Conservation (phyloP, 2,797 vertebrate genomes). For the Sebastes diploproa region DNA sequence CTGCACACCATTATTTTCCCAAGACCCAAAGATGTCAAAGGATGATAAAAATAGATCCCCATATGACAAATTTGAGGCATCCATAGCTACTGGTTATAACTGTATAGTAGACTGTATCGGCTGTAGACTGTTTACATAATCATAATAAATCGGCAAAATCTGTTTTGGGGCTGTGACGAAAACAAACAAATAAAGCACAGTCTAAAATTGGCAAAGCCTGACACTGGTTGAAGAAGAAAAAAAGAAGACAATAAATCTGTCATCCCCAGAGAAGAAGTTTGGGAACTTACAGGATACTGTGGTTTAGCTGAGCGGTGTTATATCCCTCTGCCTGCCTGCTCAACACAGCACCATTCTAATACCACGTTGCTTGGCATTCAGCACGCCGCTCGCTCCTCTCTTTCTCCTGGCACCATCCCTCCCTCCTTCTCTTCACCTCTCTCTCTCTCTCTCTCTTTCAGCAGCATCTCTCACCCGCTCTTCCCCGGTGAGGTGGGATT, state of each 20-base stretch:
- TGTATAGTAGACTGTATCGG: neutral
- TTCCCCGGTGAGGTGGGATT: slow-evolving; percentile 70
- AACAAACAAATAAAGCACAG: neutral
- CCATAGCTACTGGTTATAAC: neutral
- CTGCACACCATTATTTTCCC: neutral
- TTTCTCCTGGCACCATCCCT: slow-evolving; percentile 40
- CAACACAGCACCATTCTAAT: slow-evolving; percentile 69
- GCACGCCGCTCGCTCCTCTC: slow-evolving; percentile 39
- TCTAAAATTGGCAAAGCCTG: neutral
- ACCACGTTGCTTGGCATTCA: slow-evolving; percentile 73
- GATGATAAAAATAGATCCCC: slow-evolving; percentile 24
- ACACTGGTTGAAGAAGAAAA: neutral
- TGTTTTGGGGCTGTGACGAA: neutral
- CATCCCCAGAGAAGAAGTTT: neutral
- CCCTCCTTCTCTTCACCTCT: slow-evolving; percentile 42
- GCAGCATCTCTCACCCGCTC: slow-evolving; percentile 54
- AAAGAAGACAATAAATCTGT: neutral
- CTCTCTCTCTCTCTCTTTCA: slow-evolving; percentile 25
- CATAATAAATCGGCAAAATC: neutral
- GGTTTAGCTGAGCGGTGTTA: slow-evolving; percentile 42
- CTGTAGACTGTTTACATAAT: neutral
- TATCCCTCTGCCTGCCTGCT: slow-evolving; percentile 37
- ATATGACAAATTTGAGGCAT: slow-evolving; percentile 1
- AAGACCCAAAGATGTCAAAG: slow-evolving; percentile 5
- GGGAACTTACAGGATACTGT: slow-evolving; percentile 14